Base-by-base conservation (phyloP, 2,113 vertebrate genomes). In the Takifugu flavidus region DNA sequence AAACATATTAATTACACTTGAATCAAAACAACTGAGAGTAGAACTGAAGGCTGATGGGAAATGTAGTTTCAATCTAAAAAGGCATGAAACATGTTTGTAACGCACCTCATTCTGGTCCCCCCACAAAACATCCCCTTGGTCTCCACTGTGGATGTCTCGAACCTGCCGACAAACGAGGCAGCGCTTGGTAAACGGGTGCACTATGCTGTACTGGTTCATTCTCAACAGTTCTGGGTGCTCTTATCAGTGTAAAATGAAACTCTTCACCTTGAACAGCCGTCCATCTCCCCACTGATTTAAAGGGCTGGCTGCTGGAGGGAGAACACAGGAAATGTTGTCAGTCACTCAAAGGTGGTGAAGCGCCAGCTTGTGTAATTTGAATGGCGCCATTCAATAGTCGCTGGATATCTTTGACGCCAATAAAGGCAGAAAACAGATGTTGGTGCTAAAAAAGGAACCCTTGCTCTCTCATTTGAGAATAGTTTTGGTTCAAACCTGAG, bases 81-180 rank as follows among this genome's bases (percentile, higher is more conserved):
- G 4, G 34, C 11, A 39, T 39, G 2, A 39, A 39, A 39, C 34
- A 1, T 39, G 34, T 2, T 39, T 39, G 2, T 45, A 11, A 15
- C 62, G 10, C 53, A 90, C 89, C 85, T 91, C 82, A 34, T 89
- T 63, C 53, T 86, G 79, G 57, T 88, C 75, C 59, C 59, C 60
- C 84, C 58, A 85, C 67, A 78, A 3, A 39, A 82, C 58, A 11
- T 75, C 79, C 56, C 79, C 85, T 54, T 86, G 1, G 11, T 80
- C 82, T 6, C 74, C 78, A 27, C 49, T 77, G 12, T 82, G 74
- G 25, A 87, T 2, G 20, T 49, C 76, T 20, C 83, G 82, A 52
- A 74, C 67, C 90, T 91, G 64, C 25, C 57, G 39, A 58, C 10
- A 71, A 25, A 69, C 13, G 39, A 53, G 15, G 77, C 20, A 53